Conservation (phyloP, 2,113 vertebrate genomes). For the Tetraodon nigroviridis region DNA sequence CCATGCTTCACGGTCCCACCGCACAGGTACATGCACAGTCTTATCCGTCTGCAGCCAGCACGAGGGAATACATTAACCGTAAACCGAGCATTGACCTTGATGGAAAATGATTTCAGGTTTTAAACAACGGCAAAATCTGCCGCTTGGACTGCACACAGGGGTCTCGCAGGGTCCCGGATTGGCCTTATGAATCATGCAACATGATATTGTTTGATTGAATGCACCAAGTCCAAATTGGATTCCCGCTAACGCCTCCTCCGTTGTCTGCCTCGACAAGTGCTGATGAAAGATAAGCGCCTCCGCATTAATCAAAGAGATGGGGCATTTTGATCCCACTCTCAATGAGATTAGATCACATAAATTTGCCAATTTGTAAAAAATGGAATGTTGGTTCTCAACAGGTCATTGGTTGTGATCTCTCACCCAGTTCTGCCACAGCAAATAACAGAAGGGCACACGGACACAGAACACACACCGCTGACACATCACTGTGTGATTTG, state of each 20-base stretch:
- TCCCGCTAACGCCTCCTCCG: conserved; percentile 50
- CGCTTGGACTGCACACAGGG: conserved; percentile 16
- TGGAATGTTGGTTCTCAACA: conserved; percentile 62
- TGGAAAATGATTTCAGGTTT: conserved; percentile 37
- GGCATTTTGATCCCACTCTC: conserved; percentile 69
- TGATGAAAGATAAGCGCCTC: conserved; percentile 70
- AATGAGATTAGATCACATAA: conserved; percentile 69
- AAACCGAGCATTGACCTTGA: conserved; percentile 31
- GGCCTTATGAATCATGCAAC: conserved; percentile 61
- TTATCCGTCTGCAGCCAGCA: conserved; percentile 39
- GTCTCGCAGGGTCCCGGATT: conserved; percentile 27
- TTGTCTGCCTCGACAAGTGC: conserved; percentile 46
- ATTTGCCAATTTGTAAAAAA: conserved; percentile 67
- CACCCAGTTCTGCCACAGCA: conserved; percentile 25
- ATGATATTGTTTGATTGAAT: conserved; percentile 69
- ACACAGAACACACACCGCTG: conserved; percentile 1
- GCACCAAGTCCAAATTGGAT: conserved; percentile 69
- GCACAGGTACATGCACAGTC: conserved; percentile 40
- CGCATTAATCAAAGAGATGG: conserved; percentile 72
- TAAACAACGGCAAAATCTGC: conserved; percentile 14
- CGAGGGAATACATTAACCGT: conserved; percentile 37
- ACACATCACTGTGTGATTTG: conserved; percentile 46
- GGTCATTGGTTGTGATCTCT: conserved; percentile 63
- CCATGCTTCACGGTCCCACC: conserved; percentile 57
- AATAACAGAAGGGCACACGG: conserved; percentile 8